A percentile compares a stretch with the other conserved stretches of the same genome.
Evolutionary conservation across 2,797 vertebrate genomes (phyloP).

Genomic region (Lepus oiostolus): DNA sequence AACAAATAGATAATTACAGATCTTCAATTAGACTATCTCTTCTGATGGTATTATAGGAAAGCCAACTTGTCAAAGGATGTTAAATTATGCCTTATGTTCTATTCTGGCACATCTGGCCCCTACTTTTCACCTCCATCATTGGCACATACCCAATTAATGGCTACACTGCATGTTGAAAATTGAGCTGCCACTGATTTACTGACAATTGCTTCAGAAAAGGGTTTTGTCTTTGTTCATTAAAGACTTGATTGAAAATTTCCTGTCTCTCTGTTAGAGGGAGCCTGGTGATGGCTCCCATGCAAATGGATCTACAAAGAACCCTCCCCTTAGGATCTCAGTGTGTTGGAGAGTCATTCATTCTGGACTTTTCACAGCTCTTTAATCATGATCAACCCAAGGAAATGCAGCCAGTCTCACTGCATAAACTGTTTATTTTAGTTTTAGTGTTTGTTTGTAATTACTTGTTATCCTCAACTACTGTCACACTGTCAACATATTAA

Average conservation of each 20-base stretch:
- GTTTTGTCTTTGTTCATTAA: conserved; percentile 68
- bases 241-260: conserved; percentile 62
- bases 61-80: conserved; percentile 8
- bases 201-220: conserved; percentile 51
- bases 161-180: conserved; percentile 27
- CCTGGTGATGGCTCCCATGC: conserved; percentile 11
- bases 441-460: conserved; percentile 76
- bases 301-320: conserved; percentile 14
- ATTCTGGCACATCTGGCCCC: not conserved
- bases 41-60: not conserved
- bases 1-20: conserved; percentile 38
- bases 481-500: conserved; percentile 70
- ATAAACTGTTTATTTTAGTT: conserved; percentile 76
- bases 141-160: conserved; percentile 24
- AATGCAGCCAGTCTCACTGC: conserved; percentile 30
- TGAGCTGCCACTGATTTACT: conserved; percentile 56
- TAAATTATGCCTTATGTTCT: conserved; percentile 5
- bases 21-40: conserved; percentile 14
- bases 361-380: conserved; percentile 64
- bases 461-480: conserved; percentile 62
- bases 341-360: not conserved
- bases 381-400: conserved; percentile 64
- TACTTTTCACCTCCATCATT: not conserved
- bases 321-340: not conserved
- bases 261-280: conserved; percentile 1